Conservation (phyloP, 2,113 vertebrate species). For the Forbesichthys papilliferus region DNA sequence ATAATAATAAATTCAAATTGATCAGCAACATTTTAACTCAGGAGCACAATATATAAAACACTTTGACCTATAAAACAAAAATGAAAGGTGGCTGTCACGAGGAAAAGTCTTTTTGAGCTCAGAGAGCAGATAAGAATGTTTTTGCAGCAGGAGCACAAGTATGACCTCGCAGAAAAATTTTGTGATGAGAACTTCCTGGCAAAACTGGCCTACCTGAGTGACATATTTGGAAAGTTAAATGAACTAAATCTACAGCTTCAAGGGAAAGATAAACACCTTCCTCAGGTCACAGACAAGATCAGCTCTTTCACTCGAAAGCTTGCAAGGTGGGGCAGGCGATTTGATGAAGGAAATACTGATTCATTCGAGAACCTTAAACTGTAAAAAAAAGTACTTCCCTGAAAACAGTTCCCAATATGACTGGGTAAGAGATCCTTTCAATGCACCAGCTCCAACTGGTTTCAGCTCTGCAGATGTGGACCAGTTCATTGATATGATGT, state of each 20-base stretch:
- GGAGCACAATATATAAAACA: too few relatives aligned
- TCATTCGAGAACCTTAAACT: too few relatives aligned
- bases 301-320: background rate
- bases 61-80: too few relatives aligned
- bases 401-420: conserved; percentile 19
- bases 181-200: conserved; percentile 9
- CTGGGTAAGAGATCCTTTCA: conserved; percentile 11
- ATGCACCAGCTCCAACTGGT: conserved; percentile 9
- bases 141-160: conserved; percentile 16
- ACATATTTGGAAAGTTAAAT: conserved; percentile 5
- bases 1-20: too few relatives aligned
- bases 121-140: conserved; percentile 30
- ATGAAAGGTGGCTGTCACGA: conserved; percentile 23
- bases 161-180: background rate
- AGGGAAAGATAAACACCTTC: background rate
- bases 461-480: conserved; percentile 33
- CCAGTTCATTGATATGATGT: conserved; percentile 10
- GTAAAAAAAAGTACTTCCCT: background rate
- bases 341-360: too few relatives aligned
- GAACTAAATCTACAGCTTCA: conserved; percentile 3
- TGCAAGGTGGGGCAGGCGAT: too few relatives aligned
- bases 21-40: too few relatives aligned
- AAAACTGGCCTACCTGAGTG: background rate
- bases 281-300: conserved; percentile 4
- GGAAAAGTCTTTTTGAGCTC: conserved; percentile 43